Conservation (phyloP, 2,888 invertebrate genomes). For the Ischnus inquisitorius region DNA sequence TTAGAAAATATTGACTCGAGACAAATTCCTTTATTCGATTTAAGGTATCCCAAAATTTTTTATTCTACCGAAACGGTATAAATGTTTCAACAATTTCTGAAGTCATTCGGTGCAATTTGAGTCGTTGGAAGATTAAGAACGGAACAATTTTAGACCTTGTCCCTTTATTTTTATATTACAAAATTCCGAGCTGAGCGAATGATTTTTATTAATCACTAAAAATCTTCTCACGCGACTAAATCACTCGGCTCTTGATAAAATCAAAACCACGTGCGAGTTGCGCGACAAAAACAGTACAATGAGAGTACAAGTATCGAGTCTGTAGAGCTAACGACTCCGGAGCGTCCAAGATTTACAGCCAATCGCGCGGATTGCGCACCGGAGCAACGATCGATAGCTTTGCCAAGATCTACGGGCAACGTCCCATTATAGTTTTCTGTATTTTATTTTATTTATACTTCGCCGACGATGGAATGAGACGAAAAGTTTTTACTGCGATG, state of each 20-base stretch:
- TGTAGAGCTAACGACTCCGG: conserved; percentile 72
- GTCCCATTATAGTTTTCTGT: conserved; percentile 67
- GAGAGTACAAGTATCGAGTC: conserved; percentile 72
- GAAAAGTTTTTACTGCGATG: not conserved
- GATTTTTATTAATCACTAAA: conserved; percentile 37
- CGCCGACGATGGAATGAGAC: conserved; percentile 63
- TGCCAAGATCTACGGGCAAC: conserved; percentile 52
- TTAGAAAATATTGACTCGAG: not conserved
- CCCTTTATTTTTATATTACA: too few relatives aligned
- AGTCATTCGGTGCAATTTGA: too few relatives aligned
- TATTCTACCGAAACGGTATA: too few relatives aligned
- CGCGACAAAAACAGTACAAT: conserved; percentile 49
- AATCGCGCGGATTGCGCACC: conserved; percentile 80
- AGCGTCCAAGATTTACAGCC: conserved; percentile 79
- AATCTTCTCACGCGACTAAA: conserved; percentile 1
- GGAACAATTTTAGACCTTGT: too few relatives aligned
- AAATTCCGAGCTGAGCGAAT: not conserved
- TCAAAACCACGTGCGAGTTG: conserved; percentile 35
- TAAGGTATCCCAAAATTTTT: too few relatives aligned
- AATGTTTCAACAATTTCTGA: too few relatives aligned
- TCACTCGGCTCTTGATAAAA: conserved; percentile 57
- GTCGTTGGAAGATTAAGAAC: too few relatives aligned
- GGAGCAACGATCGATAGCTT: conserved; percentile 61
- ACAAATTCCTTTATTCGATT: not conserved
- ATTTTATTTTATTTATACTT: conserved; percentile 79